Conservation (phyloP, 2,888 invertebrate genomes). For the Drosophila mimica region DNA sequence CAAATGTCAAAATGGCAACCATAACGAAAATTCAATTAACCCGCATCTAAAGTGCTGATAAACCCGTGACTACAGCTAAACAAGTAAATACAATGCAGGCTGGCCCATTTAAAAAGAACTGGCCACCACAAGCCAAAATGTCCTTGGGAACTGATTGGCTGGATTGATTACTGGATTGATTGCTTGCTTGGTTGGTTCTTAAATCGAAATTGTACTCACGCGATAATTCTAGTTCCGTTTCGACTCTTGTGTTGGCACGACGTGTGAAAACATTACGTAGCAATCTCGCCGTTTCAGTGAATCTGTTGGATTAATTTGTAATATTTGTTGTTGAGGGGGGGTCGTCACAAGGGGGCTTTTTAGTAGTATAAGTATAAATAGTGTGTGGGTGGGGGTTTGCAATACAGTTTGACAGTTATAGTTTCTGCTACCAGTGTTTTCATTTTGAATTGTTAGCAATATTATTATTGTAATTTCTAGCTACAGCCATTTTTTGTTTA, state of each 20-base stretch:
- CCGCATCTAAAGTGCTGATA: conserved; percentile 36
- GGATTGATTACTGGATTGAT: background rate
- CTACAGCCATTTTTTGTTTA: conserved; percentile 18
- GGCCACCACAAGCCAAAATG: conserved; percentile 29
- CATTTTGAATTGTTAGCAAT: conserved; percentile 79
- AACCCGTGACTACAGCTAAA: background rate
- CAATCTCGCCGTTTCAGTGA: conserved; percentile 98
- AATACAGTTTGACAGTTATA: conserved; percentile 16
- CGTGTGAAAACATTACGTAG: conserved; percentile 95
- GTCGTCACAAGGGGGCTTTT: conserved; percentile 34
- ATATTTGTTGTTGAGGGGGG: conserved; percentile 20
- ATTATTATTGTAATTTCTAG: conserved; percentile 19
- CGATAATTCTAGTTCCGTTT: conserved; percentile 95
- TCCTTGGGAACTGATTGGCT: conserved; percentile 46
- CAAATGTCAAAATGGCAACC: conserved; percentile 36
- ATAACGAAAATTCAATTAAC: conserved; percentile 40
- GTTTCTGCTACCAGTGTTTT: conserved; percentile 23
- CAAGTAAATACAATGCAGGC: conserved; percentile 15
- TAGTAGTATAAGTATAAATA: conserved; percentile 13
- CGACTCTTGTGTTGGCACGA: conserved; percentile 91
- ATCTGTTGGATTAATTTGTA: conserved; percentile 87
- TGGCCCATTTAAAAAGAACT: conserved; percentile 44
- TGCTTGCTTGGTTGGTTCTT: conserved; percentile 24
- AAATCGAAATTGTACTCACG: conserved; percentile 90
- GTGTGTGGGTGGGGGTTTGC: conserved; percentile 19